phyloP scores from a whole-genome alignment of 2,888 invertebrate species.

The Archips xylosteana region DNA sequence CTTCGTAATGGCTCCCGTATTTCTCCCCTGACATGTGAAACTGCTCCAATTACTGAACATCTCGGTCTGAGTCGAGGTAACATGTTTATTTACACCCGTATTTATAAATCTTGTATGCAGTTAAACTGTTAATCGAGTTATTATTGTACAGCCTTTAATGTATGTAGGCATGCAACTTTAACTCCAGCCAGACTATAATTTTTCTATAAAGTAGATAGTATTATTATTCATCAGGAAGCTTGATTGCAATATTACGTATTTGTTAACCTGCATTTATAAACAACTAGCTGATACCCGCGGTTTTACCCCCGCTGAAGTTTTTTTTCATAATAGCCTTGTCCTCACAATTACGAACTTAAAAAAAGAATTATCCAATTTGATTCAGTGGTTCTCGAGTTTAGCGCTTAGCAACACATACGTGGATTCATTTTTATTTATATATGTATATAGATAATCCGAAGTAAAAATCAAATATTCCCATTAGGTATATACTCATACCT shows the following conservation, averaged over 20 bases:
- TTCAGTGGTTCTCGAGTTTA: too few species aligned
- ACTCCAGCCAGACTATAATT: background rate
- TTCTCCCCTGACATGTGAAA: slow-evolving; percentile 51
- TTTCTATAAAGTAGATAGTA: background rate
- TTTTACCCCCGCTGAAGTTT: too few species aligned
- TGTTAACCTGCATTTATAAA: background rate
- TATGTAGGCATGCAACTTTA: background rate
- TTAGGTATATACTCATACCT: too few species aligned
- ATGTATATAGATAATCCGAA: background rate
- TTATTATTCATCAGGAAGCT: background rate
- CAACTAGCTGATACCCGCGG: too few species aligned
- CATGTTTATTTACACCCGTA: slow-evolving; percentile 52
- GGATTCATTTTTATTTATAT: too few species aligned
- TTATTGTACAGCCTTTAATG: background rate
- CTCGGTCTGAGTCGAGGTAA: slow-evolving; percentile 42
- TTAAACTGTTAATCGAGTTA: slow-evolving; percentile 17
- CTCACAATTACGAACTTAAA: too few species aligned
- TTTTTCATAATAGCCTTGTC: too few species aligned
- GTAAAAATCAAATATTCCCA: background rate
- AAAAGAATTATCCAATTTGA: too few species aligned
- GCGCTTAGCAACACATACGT: too few species aligned
- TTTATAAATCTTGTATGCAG: slow-evolving; percentile 49
- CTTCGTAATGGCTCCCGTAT: slow-evolving; percentile 49
- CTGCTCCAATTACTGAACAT: slow-evolving; percentile 55
- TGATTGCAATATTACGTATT: background rate